phyloP scores from a whole-genome alignment of 2,113 vertebrate genomes.

The Corydoras maculifer region DNA sequence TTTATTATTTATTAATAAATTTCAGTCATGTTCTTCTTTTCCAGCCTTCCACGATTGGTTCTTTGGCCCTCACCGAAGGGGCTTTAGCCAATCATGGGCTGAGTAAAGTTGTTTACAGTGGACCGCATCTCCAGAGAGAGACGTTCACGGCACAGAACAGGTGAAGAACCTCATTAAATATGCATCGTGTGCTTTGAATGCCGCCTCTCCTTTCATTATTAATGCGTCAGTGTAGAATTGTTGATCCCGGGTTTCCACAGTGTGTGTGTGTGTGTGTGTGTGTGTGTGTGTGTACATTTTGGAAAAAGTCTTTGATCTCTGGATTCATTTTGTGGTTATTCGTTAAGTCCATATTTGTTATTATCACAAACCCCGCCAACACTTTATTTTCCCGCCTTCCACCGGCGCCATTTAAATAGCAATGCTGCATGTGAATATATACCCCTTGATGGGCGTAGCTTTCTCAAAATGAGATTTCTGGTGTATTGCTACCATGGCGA shows the following conservation, averaged over 20 bases:
- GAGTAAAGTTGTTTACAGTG: constrained; percentile 89
- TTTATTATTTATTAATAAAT: no score
- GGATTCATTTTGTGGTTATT: no score
- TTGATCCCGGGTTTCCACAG: constrained; percentile 23
- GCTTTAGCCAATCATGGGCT: constrained; percentile 91
- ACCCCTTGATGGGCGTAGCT: no score
- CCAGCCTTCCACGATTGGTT: constrained; percentile 91
- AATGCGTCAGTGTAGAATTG: constrained; percentile 11
- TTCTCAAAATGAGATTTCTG: no score
- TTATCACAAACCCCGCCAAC: no score
- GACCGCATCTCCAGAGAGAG: constrained; percentile 92
- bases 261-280: neutral
- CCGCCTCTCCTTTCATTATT: constrained; percentile 30
- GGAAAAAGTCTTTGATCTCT: no score
- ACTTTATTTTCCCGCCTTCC: no score
- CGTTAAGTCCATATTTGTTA: no score
- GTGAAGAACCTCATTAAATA: constrained; percentile 57
- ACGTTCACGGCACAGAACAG: constrained; percentile 95
- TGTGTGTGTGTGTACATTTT: no score
- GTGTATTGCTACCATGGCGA: no score
- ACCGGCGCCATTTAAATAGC: no score
- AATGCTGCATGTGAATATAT: no score
- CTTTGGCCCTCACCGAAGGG: constrained; percentile 91
- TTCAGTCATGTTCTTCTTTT: neutral
- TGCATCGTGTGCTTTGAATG: constrained; percentile 19